A percentile compares a stretch with the other conserved stretches of the same genome.
These are phyloP conservation scores for Myodes glareolus DNA, from an alignment of 2,113 vertebrate species.

Conservation along the genomic window DNA sequence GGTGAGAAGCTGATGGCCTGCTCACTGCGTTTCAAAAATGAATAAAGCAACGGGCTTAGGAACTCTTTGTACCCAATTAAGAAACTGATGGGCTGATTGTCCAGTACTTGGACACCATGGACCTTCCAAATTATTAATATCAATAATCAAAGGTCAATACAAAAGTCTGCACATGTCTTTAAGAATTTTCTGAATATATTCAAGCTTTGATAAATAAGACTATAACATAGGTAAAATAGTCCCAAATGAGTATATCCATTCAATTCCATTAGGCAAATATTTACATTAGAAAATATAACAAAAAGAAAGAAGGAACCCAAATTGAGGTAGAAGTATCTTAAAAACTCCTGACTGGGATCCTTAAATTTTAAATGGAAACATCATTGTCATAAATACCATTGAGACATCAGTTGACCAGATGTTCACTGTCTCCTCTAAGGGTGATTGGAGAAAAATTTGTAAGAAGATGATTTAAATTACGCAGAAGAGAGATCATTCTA, in stretches of 20 bases:
- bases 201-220: slow-evolving; percentile 37
- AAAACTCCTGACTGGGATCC: background rate
- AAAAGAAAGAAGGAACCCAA: background rate
- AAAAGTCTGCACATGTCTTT: slow-evolving; percentile 5
- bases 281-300: background rate
- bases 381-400: slow-evolving; percentile 31
- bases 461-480: slow-evolving; percentile 59
- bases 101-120: slow-evolving; percentile 26
- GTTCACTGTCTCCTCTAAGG: slow-evolving; percentile 16
- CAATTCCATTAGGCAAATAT: background rate
- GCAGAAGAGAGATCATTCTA: slow-evolving; percentile 47
- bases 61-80: slow-evolving; percentile 65
- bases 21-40: slow-evolving; percentile 60
- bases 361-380: slow-evolving; percentile 58
- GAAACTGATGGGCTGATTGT: slow-evolving; percentile 59
- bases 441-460: slow-evolving; percentile 27
- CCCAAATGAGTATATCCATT: background rate
- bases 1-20: background rate
- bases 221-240: slow-evolving; percentile 32
- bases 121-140: slow-evolving; percentile 57
- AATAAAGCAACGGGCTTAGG: slow-evolving; percentile 58
- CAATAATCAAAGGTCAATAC: slow-evolving; percentile 64
- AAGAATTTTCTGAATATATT: background rate
- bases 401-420: slow-evolving; percentile 19
- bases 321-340: background rate